Evolutionary conservation across 1,140 invertebrate genomes (phyloP).

Genomic region (Zelostemma sp.): DNA sequence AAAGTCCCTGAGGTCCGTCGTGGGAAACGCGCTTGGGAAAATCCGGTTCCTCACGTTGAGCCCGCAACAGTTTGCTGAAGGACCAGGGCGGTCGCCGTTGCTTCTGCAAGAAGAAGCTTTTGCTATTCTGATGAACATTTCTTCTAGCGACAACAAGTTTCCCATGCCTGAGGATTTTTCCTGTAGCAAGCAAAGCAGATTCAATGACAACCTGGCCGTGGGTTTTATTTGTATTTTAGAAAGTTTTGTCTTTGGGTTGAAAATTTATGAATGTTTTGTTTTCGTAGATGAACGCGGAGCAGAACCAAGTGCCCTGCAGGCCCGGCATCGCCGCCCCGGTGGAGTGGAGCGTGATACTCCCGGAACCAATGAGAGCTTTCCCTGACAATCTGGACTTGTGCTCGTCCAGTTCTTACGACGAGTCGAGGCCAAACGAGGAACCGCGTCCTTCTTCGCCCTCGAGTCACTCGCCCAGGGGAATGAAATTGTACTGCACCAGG

Average conservation of each 20-base stretch:
- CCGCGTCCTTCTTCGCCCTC: neutral
- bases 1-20: constrained; percentile 63
- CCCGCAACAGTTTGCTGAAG: constrained; percentile 84
- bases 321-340: neutral
- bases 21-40: constrained; percentile 75
- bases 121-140: constrained; percentile 85
- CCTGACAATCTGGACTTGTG: neutral
- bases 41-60: constrained; percentile 83
- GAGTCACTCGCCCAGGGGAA: constrained; percentile 50
- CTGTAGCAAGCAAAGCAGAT: constrained; percentile 58
- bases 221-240: neutral
- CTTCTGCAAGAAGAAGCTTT: constrained; percentile 83
- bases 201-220: constrained; percentile 3
- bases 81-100: constrained; percentile 78
- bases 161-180: constrained; percentile 80
- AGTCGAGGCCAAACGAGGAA: neutral
- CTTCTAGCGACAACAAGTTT: constrained; percentile 74
- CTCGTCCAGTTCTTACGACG: neutral
- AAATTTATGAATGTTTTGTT: constrained; percentile 1
- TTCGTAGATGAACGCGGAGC: constrained; percentile 47
- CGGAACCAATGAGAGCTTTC: neutral
- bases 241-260: neutral
- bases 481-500: constrained; percentile 77
- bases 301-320: neutral
- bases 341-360: constrained; percentile 9